These are phyloP conservation scores for Vulpes vulpes DNA, from an alignment of 2,113 vertebrate species.

Conservation along the genomic window DNA sequence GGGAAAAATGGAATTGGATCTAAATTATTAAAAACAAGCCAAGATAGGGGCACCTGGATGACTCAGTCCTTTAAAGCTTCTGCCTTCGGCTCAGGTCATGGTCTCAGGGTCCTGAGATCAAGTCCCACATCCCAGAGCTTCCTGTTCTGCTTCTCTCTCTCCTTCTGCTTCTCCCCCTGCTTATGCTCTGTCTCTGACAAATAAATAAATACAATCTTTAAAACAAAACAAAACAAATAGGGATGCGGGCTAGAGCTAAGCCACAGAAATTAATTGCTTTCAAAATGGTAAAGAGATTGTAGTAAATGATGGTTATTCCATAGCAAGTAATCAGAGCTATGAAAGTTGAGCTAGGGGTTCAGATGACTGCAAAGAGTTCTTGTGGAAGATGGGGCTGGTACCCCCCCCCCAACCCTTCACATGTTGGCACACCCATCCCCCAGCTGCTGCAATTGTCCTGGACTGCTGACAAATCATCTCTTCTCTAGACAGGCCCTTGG, in stretches of 20 bases:
- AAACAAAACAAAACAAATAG: background rate
- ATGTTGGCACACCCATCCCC: fast-evolving
- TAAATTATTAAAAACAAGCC: background rate
- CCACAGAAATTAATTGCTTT: background rate
- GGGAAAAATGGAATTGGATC: background rate
- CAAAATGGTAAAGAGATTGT: background rate
- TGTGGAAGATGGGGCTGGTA: fast-evolving
- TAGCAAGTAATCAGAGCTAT: background rate
- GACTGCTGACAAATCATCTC: too few relatives aligned
- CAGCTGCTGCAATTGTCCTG: too few relatives aligned
- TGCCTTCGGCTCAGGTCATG: too few relatives aligned
- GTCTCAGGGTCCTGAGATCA: too few relatives aligned
- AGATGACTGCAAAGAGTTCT: too few relatives aligned
- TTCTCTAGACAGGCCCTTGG: background rate
- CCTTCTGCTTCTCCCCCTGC: too few relatives aligned
- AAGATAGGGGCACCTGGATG: background rate
- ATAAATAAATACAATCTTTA: too few relatives aligned
- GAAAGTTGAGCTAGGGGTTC: background rate
- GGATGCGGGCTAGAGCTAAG: background rate
- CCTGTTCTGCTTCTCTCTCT: too few relatives aligned
- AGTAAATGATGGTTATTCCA: background rate
- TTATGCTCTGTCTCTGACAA: too few relatives aligned
- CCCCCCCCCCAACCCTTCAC: fast-evolving
- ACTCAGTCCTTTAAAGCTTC: too few relatives aligned
- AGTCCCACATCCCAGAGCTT: too few relatives aligned